Evolutionary conservation across 2,888 invertebrate species (phyloP), one percentile per base, ranked within the genome.

Genomic region (Frankliniella intonsa): DNA sequence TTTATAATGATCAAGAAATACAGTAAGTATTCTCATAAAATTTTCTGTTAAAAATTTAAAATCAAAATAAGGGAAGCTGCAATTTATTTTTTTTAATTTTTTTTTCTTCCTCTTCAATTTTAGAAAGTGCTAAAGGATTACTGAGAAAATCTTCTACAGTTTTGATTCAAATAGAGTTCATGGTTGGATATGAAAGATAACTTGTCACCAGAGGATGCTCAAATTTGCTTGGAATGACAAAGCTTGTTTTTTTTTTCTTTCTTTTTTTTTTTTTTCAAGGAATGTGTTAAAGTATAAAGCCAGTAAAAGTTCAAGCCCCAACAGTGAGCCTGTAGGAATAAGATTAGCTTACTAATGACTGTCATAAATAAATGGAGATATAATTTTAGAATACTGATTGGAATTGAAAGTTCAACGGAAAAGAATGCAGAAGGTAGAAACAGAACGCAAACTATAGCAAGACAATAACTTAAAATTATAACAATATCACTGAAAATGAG

Each of bases 361-460:
- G 22, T 76, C 69, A 76, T 76, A 76, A 69, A 69, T 69, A 69
- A 22, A 76, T 25, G 25, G 69, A 12, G 25, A 76, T 25, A 76
- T 22, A 76, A 9, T 76, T 76, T 76, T 76, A 76, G 69, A 76
- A 76, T 76, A 76, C 69, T 76, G 69, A 76, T 76, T 76, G 69
- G 11, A 76, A 25, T 76, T 25, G 9, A 25, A 76, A 76, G 22
- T 76, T 76, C 25, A 76, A 22, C 25, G 5, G 25, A 25, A 11
- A 76, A 12, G 12, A 25, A 5, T 76, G 69, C 25, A 76, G 10
- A 76, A 9, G 17, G 62, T 62, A 62, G 12, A 76, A 22, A 76
- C 11, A 25, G 25, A 22, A 76, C 22, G 25, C 12, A 25, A 76
- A 76, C 69, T 76, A 76, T 9, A 76, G 25, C 69, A 76, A 76